These are phyloP conservation scores for Gobionotothen gibberifrons DNA, from an alignment of 2,797 vertebrate species.

Conservation along the genomic window DNA sequence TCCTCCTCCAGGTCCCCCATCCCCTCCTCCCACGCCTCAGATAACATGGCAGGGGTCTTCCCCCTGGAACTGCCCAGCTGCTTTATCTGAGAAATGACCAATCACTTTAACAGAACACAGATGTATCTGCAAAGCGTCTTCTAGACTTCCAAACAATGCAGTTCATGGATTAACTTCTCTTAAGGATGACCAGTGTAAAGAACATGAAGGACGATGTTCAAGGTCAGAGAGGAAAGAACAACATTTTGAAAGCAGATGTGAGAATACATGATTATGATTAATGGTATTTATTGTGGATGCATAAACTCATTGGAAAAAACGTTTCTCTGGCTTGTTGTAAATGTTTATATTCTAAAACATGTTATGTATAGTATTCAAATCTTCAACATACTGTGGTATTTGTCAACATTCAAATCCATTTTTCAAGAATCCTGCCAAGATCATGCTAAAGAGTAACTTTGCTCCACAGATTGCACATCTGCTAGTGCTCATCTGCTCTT, in stretches of 20 bases:
- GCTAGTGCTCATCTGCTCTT: constrained; percentile 77
- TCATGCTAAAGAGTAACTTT: constrained; percentile 48
- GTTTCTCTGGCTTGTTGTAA: not conserved
- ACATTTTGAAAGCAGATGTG: constrained; percentile 73
- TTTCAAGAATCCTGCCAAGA: constrained; percentile 46
- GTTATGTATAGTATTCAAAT: constrained; percentile 10
- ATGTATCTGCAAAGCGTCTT: constrained; percentile 79
- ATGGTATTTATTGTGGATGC: constrained; percentile 46
- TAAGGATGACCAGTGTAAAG: constrained; percentile 57
- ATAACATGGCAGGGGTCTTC: constrained; percentile 83
- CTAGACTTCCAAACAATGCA: constrained; percentile 74
- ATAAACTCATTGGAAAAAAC: constrained; percentile 26
- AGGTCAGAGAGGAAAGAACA: constrained; percentile 61
- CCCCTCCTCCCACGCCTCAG: constrained; percentile 70
- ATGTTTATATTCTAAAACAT: not conserved
- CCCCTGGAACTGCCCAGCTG: constrained; percentile 80
- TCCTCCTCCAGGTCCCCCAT: constrained; percentile 47
- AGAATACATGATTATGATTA: constrained; percentile 58
- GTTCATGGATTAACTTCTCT: constrained; percentile 69
- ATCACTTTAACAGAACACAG: constrained; percentile 82
- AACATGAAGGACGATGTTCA: constrained; percentile 63
- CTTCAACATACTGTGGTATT: constrained; percentile 7
- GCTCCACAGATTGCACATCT: constrained; percentile 75
- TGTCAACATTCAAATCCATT: constrained; percentile 36
- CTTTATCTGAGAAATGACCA: constrained; percentile 78